Percentiles rank a stretch among this genome's conserved stretches.
phyloP scores from a whole-genome alignment of 2,888 invertebrate species.

The Protophormia terraenovae region DNA sequence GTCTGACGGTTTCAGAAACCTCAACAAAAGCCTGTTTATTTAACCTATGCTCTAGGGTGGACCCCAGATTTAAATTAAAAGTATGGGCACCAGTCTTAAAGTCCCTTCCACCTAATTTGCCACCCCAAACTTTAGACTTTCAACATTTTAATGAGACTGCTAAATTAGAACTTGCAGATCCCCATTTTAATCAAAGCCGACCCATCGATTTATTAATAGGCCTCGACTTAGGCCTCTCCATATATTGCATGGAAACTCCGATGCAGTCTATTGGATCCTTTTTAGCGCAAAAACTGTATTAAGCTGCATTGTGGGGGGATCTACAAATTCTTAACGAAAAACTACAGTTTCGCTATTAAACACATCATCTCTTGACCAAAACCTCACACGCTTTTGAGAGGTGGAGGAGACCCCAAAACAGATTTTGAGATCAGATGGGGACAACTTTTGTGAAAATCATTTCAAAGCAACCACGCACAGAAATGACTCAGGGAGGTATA shows the following conservation, averaged over 20 bases:
- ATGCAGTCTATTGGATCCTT: constrained; percentile 7
- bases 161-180: not conserved
- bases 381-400: no score
- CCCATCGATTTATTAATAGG: not conserved
- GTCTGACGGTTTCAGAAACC: not conserved
- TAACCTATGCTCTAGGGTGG: no score
- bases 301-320: constrained; percentile 19
- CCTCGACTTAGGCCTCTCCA: not conserved
- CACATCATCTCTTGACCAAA: no score
- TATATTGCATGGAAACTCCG: not conserved
- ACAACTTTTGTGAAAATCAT: no score
- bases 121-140: not conserved
- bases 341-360: not conserved
- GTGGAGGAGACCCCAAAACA: no score
- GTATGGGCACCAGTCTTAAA: no score
- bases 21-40: not conserved
- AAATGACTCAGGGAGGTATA: not conserved
- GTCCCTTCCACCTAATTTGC: no score
- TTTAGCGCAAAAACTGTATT: constrained; percentile 14
- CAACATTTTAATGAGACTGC: not conserved
- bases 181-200: not conserved
- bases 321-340: not conserved
- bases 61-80: no score
- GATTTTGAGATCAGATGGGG: no score
- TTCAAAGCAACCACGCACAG: not conserved